These are phyloP conservation scores for Nephrotoma guestfalica DNA, from an alignment of 2,888 invertebrate genomes.

Conservation along the genomic window DNA sequence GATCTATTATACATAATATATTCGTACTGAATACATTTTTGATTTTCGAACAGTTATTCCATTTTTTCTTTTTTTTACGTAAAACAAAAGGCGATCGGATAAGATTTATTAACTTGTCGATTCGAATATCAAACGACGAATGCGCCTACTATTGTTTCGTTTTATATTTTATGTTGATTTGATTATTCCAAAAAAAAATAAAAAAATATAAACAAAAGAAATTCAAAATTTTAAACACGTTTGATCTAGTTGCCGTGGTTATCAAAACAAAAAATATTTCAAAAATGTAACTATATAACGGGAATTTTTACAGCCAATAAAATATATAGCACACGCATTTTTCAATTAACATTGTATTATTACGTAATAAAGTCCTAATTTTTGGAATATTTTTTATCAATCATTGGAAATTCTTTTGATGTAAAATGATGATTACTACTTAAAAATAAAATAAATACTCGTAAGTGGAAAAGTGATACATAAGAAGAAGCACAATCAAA, in stretches of 20 bases:
- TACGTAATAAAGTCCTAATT: neutral
- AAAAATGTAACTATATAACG: neutral
- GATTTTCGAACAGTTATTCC: neutral
- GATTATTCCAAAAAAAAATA: neutral
- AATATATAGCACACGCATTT: neutral
- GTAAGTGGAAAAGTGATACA: neutral
- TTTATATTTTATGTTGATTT: neutral
- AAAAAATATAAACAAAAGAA: neutral
- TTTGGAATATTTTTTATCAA: neutral
- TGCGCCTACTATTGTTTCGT: neutral
- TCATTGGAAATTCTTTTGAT: neutral
- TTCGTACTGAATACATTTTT: neutral
- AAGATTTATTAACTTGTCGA: neutral
- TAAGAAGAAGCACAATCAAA: neutral
- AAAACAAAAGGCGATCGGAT: neutral
- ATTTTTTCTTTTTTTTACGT: neutral
- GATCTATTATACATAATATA: neutral
- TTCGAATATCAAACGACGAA: neutral
- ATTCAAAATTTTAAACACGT: neutral
- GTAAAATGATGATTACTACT: neutral
- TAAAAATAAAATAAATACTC: neutral
- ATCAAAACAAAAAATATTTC: neutral
- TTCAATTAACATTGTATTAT: neutral
- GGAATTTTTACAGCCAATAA: neutral
- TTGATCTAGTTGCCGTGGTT: neutral